A percentile compares a stretch with the other conserved stretches of the same genome.
These are phyloP conservation scores for Clarias pachynema DNA, from an alignment of 2,797 vertebrate genomes.

Conservation along the genomic window DNA sequence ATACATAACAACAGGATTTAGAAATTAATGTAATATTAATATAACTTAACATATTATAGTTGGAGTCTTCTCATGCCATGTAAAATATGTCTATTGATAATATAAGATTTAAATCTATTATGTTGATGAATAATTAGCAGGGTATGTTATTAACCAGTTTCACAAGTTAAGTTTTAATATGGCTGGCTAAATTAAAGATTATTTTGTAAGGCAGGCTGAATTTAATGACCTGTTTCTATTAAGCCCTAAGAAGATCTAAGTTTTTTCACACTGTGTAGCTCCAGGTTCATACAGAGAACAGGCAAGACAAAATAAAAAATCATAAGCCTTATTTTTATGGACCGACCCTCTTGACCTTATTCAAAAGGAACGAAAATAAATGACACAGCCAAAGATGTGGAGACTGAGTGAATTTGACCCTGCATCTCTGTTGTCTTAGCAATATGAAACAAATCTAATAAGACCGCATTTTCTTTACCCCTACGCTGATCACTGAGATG, in stretches of 20 bases:
- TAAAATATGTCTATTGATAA: neutral
- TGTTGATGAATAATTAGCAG: neutral
- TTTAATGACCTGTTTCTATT: neutral
- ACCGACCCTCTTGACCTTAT: constrained; percentile 32
- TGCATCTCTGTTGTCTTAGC: constrained; percentile 39
- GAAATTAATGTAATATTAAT: neutral
- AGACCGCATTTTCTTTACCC: constrained; percentile 17
- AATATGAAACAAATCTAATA: constrained; percentile 36
- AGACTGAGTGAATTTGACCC: constrained; percentile 11
- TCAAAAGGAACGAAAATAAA: constrained; percentile 27
- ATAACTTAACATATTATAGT: neutral
- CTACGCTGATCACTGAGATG: constrained; percentile 30
- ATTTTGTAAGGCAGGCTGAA: neutral
- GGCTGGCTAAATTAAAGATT: neutral
- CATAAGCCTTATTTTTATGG: constrained; percentile 29
- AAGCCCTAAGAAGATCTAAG: neutral
- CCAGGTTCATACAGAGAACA: constrained; percentile 23
- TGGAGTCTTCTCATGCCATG: neutral
- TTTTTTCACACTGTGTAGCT: constrained; percentile 33
- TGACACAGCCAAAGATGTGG: constrained; percentile 1
- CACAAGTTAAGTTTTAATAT: neutral
- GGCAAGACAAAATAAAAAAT: constrained; percentile 30
- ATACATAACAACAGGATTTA: neutral
- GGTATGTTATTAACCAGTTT: neutral
- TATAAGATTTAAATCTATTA: neutral